These are phyloP conservation scores for Hypomesus transpacificus DNA, from an alignment of 2,113 vertebrate species.

Conservation along the genomic window DNA sequence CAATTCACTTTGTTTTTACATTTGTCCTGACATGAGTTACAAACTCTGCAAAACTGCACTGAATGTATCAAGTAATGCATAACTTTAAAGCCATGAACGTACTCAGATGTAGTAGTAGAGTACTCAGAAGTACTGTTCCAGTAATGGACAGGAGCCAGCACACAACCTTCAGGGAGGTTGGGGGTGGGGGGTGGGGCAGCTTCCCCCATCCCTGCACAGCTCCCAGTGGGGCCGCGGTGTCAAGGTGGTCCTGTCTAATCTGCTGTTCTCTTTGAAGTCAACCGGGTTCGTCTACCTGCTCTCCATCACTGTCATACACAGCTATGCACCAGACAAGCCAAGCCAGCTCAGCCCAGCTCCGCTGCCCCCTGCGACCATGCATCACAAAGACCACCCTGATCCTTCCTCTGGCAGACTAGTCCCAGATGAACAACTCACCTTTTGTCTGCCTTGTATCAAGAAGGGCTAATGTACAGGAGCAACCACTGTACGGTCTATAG, in stretches of 20 bases:
- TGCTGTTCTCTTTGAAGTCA: constrained; percentile 10
- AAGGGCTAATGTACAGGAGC: not conserved
- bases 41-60: not conserved
- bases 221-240: constrained; percentile 13
- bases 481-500: too few relatives aligned
- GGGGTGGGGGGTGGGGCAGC: not conserved
- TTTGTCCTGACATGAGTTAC: not conserved
- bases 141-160: not conserved
- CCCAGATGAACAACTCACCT: not conserved
- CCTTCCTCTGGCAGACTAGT: not conserved
- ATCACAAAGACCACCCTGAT: constrained; percentile 12
- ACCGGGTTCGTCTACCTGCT: constrained; percentile 18
- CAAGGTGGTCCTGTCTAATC: constrained; percentile 33
- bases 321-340: constrained; percentile 4
- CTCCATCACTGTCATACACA: constrained; percentile 36
- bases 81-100: not conserved
- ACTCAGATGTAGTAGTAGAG: not conserved
- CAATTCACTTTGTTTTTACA: not conserved
- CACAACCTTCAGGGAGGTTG: not conserved
- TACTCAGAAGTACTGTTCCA: not conserved
- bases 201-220: not conserved
- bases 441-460: not conserved
- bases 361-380: constrained; percentile 6
- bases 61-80: not conserved
- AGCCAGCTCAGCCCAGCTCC: too few relatives aligned